A percentile compares a stretch with the other conserved stretches of the same genome.
Conservation (phyloP, 2,888 invertebrate species). For the Axea sp. region DNA sequence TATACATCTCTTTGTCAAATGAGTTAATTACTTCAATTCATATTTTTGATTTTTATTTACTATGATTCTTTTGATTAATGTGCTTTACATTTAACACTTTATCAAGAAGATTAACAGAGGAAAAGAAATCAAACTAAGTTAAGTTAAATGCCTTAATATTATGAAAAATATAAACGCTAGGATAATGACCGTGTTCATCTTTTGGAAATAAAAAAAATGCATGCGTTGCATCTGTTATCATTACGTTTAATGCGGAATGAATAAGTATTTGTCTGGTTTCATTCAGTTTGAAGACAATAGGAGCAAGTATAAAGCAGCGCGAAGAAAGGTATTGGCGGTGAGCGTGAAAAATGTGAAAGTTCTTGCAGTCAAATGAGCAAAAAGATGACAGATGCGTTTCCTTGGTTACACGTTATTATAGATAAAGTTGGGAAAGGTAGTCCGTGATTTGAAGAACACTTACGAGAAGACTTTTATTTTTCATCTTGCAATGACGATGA, state of each 20-base stretch:
- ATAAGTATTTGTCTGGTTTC: constrained; percentile 42
- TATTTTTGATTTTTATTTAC: too few species aligned
- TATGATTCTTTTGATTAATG: too few species aligned
- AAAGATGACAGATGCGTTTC: constrained; percentile 21
- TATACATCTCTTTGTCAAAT: too few species aligned
- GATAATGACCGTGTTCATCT: constrained; percentile 11
- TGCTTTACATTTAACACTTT: too few species aligned
- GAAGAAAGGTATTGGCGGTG: constrained; percentile 31
- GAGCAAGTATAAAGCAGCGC: constrained; percentile 2
- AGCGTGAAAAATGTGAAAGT: constrained; percentile 23
- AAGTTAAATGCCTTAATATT: too few species aligned
- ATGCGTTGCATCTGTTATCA: constrained; percentile 26
- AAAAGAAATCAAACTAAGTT: too few species aligned
- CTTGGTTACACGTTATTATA: constrained; percentile 13
- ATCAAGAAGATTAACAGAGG: too few species aligned
- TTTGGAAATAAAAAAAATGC: constrained; percentile 11
- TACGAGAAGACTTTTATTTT: constrained; percentile 34
- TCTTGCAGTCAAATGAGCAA: constrained; percentile 36
- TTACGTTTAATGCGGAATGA: constrained; percentile 43
- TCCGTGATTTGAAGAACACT: constrained; percentile 37
- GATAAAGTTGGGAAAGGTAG: constrained; percentile 8
- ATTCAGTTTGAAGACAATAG: constrained; percentile 33
- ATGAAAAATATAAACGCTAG: constrained; percentile 11
- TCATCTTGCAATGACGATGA: constrained; percentile 20
- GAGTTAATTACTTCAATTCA: too few species aligned